Evolutionary conservation across 2,113 vertebrate genomes (phyloP).

Genomic region (Thamnophis sirtalis): DNA sequence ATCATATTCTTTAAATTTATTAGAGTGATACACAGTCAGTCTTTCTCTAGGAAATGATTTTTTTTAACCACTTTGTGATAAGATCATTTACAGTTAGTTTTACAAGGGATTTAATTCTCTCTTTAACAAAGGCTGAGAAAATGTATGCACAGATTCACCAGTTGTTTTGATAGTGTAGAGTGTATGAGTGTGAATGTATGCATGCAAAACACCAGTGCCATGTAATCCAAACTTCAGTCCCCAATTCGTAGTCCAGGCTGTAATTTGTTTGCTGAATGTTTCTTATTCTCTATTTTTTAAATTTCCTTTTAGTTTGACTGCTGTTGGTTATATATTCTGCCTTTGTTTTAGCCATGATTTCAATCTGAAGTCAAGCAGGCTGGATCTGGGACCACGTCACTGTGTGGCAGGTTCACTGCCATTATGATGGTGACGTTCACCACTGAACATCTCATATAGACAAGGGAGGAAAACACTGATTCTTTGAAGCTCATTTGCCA

Average conservation of each 20-base stretch:
- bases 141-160: constrained; percentile 14
- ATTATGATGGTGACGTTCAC: neutral
- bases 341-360: constrained; percentile 22
- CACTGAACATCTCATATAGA: neutral
- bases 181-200: accelerated
- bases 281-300: constrained; percentile 42
- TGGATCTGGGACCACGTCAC: neutral
- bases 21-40: neutral
- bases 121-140: constrained; percentile 24
- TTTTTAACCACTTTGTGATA: constrained; percentile 9
- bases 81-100: constrained; percentile 12
- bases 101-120: constrained; percentile 14
- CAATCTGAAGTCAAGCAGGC: constrained; percentile 2
- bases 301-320: neutral
- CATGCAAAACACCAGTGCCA: constrained; percentile 33
- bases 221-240: constrained; percentile 45
- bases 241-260: constrained; percentile 38
- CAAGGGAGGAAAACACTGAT: neutral
- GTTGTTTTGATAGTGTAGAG: neutral
- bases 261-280: constrained; percentile 25
- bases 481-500: neutral
- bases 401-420: neutral
- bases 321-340: constrained; percentile 4
- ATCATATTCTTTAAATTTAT: neutral
- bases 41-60: neutral